phyloP scores from a whole-genome alignment of 2,113 vertebrate genomes.

The Chrysochloris asiatica region DNA sequence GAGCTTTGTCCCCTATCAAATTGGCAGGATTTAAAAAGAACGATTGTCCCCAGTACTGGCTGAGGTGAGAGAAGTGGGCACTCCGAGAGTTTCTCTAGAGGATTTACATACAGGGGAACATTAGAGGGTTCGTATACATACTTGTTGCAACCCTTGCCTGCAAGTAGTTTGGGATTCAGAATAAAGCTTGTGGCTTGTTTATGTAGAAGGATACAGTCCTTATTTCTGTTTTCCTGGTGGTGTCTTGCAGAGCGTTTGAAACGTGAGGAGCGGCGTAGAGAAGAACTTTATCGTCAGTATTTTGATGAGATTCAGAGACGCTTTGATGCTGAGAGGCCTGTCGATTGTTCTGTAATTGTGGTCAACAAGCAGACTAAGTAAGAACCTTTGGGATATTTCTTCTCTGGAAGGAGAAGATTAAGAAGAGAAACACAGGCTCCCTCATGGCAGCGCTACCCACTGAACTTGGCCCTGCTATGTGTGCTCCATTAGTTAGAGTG shows the following conservation, averaged over 20 bases:
- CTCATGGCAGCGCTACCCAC: neutral
- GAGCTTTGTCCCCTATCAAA: neutral
- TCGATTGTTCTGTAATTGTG: conserved; percentile 98
- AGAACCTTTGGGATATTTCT: conserved; percentile 71
- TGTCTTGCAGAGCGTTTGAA: conserved; percentile 87
- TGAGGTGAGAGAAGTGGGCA: neutral
- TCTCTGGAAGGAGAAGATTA: neutral
- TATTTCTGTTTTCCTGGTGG: neutral
- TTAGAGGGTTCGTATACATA: too few species aligned
- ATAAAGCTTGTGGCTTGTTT: neutral
- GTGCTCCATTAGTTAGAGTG: neutral
- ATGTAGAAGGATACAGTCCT: neutral
- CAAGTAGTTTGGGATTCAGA: neutral
- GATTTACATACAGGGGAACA: too few species aligned
- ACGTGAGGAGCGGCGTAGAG: conserved; percentile 93
- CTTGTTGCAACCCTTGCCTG: too few species aligned
- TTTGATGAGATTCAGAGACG: conserved; percentile 97
- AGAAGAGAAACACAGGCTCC: neutral
- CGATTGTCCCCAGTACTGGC: neutral
- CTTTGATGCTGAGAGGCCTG: conserved; percentile 93
- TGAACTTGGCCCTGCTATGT: neutral
- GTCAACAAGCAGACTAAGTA: conserved; percentile 99
- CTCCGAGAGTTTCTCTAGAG: neutral
- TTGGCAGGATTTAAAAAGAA: neutral
- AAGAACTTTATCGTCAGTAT: conserved; percentile 96